Evolutionary conservation across 2,888 invertebrate genomes (phyloP).

Genomic region (Zeuzera pyrina): DNA sequence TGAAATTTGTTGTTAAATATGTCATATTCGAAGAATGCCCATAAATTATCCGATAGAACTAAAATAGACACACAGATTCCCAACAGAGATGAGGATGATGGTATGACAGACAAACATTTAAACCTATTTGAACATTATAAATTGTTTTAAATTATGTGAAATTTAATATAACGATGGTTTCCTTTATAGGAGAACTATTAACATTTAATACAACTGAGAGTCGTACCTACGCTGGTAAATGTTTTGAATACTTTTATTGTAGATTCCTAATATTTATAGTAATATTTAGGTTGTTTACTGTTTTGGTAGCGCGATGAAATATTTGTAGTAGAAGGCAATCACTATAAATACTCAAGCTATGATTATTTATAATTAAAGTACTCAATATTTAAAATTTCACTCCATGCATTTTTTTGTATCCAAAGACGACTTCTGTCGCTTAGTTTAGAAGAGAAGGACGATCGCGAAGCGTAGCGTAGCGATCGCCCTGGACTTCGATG

Average conservation of each 20-base stretch:
- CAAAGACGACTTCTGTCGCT: no score
- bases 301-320: no score
- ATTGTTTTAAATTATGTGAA: neutral
- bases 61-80: slow-evolving; percentile 35
- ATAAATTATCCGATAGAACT: slow-evolving; percentile 54
- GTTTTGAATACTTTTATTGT: slow-evolving; percentile 3
- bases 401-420: no score
- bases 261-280: no score
- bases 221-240: slow-evolving; percentile 56
- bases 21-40: slow-evolving; percentile 61
- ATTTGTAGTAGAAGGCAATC: no score
- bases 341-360: no score
- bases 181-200: slow-evolving; percentile 41
- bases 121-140: neutral
- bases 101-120: slow-evolving; percentile 33
- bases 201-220: slow-evolving; percentile 38
- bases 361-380: no score
- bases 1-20: slow-evolving; percentile 70
- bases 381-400: no score
- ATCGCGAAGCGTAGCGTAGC: no score
- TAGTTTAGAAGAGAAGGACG: no score
- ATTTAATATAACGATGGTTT: slow-evolving; percentile 11
- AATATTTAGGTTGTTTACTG: no score
- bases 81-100: slow-evolving; percentile 40
- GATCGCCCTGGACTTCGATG: no score